phyloP scores from a whole-genome alignment of 2,797 vertebrate species.

The Tachyglossus aculeatus region DNA sequence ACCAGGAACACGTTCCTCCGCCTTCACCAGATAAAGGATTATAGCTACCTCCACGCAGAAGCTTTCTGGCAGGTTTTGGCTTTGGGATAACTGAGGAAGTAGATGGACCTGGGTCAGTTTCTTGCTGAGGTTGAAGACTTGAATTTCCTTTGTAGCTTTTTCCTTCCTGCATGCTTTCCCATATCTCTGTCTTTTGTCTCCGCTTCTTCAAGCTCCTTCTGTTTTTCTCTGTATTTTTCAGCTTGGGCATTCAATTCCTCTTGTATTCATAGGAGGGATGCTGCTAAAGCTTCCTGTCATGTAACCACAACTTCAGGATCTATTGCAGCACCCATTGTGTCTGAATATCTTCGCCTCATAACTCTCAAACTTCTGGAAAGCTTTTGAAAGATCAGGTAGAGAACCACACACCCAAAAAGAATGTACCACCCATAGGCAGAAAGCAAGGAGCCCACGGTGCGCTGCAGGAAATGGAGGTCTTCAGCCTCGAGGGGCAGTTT shows the following conservation, averaged over 20 bases:
- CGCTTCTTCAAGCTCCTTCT: constrained; percentile 90
- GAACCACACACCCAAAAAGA: constrained; percentile 67
- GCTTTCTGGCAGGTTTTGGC: constrained; percentile 82
- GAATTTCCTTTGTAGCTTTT: constrained; percentile 81
- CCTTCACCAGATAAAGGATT: constrained; percentile 76
- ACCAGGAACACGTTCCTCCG: too few species aligned
- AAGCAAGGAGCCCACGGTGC: constrained; percentile 76
- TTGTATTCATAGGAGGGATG: constrained; percentile 87
- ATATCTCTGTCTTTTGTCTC: constrained; percentile 87
- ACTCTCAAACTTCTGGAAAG: constrained; percentile 57
- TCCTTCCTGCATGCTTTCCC: constrained; percentile 90
- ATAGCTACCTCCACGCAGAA: constrained; percentile 78
- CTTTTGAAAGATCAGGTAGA: constrained; percentile 82
- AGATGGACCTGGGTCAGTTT: constrained; percentile 70
- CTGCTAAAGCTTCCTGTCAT: constrained; percentile 87
- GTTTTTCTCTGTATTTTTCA: constrained; percentile 85
- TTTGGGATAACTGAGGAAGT: constrained; percentile 70
- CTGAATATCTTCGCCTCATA: constrained; percentile 1
- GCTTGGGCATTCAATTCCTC: constrained; percentile 87
- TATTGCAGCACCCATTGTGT: constrained; percentile 31
- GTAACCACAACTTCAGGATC: constrained; percentile 77
- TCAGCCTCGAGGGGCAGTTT: too few species aligned
- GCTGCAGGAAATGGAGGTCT: too few species aligned
- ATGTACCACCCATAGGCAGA: constrained; percentile 88
- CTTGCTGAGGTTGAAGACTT: constrained; percentile 64